Conservation (phyloP, 2,888 invertebrate species). For the Oligia strigilis region DNA sequence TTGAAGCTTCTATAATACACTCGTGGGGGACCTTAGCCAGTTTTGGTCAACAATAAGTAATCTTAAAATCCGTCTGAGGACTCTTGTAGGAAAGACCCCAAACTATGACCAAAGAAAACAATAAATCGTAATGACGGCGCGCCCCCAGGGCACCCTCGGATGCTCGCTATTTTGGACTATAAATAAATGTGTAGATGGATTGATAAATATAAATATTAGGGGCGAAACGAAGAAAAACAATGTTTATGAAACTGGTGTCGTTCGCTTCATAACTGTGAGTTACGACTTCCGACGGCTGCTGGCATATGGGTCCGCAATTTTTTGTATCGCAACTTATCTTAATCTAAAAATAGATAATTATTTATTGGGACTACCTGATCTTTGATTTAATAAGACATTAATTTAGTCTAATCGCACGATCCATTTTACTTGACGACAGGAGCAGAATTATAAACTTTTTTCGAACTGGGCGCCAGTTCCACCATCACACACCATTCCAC, state of each 20-base stretch:
- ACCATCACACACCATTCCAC: background rate
- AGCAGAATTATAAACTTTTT: background rate
- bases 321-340: constrained; percentile 77
- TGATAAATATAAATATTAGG: constrained; percentile 91
- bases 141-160: constrained; percentile 88
- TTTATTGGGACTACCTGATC: constrained; percentile 58
- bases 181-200: constrained; percentile 91
- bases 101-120: constrained; percentile 89
- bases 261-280: constrained; percentile 90
- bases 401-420: background rate
- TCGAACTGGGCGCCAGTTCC: too few relatives aligned
- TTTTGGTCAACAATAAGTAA: constrained; percentile 76
- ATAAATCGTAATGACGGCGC: constrained; percentile 89
- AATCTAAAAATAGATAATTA: constrained; percentile 77
- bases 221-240: constrained; percentile 91
- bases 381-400: constrained; percentile 21
- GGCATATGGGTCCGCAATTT: constrained; percentile 88
- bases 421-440: constrained; percentile 2
- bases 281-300: constrained; percentile 90
- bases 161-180: constrained; percentile 89
- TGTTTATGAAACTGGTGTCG: constrained; percentile 91
- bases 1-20: constrained; percentile 66
- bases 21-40: constrained; percentile 72
- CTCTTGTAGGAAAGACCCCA: constrained; percentile 78
- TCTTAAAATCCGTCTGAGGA: constrained; percentile 82